phyloP scores from a whole-genome alignment of 2,797 vertebrate genomes.

The Phataginus tetradactyla region DNA sequence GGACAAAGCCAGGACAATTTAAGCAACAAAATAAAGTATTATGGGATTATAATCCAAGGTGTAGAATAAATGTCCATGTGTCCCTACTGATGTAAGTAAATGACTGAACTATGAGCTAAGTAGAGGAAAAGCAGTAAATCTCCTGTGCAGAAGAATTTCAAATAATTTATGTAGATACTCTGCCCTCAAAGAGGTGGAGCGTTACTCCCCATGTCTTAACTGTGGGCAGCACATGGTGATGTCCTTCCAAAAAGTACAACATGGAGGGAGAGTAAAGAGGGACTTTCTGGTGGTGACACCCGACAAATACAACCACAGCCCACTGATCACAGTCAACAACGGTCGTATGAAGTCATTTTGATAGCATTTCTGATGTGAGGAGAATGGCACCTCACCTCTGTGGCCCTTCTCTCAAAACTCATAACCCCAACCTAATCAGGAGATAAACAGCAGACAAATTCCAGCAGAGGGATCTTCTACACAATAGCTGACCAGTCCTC shows the following conservation, averaged over 20 bases:
- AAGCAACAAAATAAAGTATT: conserved; percentile 7
- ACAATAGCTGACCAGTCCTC: background rate
- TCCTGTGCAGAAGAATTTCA: background rate
- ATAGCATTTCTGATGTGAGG: background rate
- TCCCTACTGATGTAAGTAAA: background rate
- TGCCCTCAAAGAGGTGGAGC: background rate
- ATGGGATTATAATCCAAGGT: background rate
- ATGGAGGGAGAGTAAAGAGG: background rate
- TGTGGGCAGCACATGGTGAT: background rate
- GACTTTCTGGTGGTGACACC: background rate
- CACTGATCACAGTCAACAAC: background rate
- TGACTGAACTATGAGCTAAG: background rate
- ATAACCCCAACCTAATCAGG: background rate
- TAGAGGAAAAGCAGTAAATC: background rate
- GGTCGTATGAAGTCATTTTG: background rate
- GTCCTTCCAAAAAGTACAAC: background rate
- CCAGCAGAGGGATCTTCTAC: background rate
- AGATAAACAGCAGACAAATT: conserved; percentile 13
- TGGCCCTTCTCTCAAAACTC: background rate
- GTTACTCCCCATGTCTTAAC: background rate
- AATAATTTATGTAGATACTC: background rate
- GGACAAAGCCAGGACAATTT: background rate
- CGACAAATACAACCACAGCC: background rate
- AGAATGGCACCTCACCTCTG: background rate
- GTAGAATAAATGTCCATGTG: background rate